A percentile compares a stretch with the other conserved stretches of the same genome.
phyloP scores from a whole-genome alignment of 2,113 vertebrate genomes.

The Toxotes chatareus region DNA sequence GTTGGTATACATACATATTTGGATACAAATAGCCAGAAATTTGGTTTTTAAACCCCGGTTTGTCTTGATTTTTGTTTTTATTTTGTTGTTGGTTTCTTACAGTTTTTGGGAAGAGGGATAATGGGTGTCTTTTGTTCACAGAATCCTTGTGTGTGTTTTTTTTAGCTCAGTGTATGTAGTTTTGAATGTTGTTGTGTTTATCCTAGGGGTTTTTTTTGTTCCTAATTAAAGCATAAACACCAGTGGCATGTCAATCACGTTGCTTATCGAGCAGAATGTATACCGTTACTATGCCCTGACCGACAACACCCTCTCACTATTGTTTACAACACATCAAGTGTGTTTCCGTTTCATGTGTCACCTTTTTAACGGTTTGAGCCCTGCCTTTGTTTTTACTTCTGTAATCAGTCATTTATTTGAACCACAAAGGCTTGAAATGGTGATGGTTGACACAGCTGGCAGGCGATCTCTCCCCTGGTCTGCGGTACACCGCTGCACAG shows the following conservation, averaged over 20 bases:
- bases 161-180: constrained; percentile 64
- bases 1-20: constrained; percentile 59
- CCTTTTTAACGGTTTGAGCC: constrained; percentile 58
- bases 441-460: constrained; percentile 70
- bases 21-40: constrained; percentile 55
- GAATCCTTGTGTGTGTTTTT: constrained; percentile 57
- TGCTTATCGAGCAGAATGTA: constrained; percentile 85
- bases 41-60: constrained; percentile 45
- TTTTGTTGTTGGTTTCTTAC: constrained; percentile 54
- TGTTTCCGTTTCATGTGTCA: constrained; percentile 69
- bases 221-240: constrained; percentile 73
- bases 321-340: constrained; percentile 83
- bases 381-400: constrained; percentile 73
- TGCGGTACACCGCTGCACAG: constrained; percentile 46
- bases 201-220: constrained; percentile 56
- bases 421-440: constrained; percentile 87
- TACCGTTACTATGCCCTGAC: constrained; percentile 76
- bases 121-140: constrained; percentile 63
- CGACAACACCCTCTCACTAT: constrained; percentile 74
- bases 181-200: constrained; percentile 73
- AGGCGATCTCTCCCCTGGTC: constrained; percentile 5
- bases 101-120: constrained; percentile 39
- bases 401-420: constrained; percentile 63
- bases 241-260: constrained; percentile 82
- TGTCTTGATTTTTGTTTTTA: constrained; percentile 50